These are phyloP conservation scores for Leucoraja ocellata DNA, from an alignment of 2,797 vertebrate species.

Conservation along the genomic window DNA sequence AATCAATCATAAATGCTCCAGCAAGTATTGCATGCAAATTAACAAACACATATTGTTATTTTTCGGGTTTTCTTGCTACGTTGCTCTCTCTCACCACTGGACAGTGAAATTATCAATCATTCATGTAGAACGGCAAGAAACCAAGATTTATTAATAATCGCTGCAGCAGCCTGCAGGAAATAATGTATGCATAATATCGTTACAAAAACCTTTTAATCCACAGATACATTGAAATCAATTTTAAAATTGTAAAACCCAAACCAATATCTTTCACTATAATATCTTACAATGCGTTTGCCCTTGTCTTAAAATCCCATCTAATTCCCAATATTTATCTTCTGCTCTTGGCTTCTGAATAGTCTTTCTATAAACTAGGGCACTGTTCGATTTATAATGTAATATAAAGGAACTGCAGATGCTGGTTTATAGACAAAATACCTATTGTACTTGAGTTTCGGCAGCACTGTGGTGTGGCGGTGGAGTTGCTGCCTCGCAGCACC, in stretches of 20 bases:
- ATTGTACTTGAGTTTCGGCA: too few relatives aligned
- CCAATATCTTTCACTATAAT: background rate
- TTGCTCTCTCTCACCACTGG: background rate
- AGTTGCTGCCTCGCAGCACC: too few relatives aligned
- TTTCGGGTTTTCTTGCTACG: background rate
- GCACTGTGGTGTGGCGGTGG: too few relatives aligned
- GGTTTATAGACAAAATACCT: too few relatives aligned
- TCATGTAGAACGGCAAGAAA: background rate
- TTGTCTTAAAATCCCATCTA: background rate
- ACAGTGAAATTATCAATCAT: background rate
- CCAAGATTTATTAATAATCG: constrained; percentile 18
- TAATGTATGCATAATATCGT: background rate
- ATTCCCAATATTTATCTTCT: background rate
- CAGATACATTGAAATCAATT: background rate
- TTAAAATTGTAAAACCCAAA: background rate
- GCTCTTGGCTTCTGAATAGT: background rate
- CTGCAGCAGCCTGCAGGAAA: background rate
- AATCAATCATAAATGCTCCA: constrained; percentile 5
- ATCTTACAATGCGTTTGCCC: background rate
- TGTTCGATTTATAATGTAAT: background rate
- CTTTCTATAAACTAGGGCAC: background rate
- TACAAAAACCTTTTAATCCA: background rate
- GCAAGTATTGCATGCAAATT: background rate
- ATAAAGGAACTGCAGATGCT: too few relatives aligned
- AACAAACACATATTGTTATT: background rate